These are phyloP conservation scores for Thunnus maccoyii DNA, from an alignment of 2,113 vertebrate genomes.

Conservation along the genomic window DNA sequence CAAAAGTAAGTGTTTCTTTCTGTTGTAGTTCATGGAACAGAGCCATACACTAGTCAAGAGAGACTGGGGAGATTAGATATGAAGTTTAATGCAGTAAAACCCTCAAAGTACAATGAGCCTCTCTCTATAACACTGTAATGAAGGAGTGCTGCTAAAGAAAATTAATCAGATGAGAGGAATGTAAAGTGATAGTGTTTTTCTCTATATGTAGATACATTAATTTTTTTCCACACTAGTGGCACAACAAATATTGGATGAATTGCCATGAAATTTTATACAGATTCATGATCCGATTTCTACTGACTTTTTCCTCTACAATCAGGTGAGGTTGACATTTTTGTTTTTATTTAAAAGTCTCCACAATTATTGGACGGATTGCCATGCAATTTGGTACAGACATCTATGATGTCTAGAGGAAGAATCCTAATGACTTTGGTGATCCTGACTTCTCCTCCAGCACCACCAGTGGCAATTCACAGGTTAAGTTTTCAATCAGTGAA, in stretches of 20 bases:
- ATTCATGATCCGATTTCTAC: too few relatives aligned
- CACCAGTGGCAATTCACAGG: too few relatives aligned
- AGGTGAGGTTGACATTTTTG: too few relatives aligned
- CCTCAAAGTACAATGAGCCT: constrained; percentile 39
- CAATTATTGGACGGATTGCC: too few relatives aligned
- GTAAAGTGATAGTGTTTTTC: background rate
- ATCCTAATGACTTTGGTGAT: background rate
- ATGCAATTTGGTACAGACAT: background rate
- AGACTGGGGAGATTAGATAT: constrained; percentile 59
- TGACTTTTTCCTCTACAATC: too few relatives aligned
- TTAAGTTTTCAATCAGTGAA: background rate
- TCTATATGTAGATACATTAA: too few relatives aligned
- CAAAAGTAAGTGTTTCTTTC: constrained; percentile 68
- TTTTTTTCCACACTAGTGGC: too few relatives aligned
- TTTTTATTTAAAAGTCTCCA: too few relatives aligned
- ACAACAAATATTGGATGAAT: background rate
- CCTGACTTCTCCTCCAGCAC: background rate
- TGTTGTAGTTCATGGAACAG: constrained; percentile 55
- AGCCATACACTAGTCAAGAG: constrained; percentile 55
- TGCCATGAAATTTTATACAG: background rate
- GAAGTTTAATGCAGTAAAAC: constrained; percentile 50
- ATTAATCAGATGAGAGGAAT: constrained; percentile 11
- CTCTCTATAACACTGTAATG: constrained; percentile 41
- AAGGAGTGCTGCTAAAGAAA: constrained; percentile 29
- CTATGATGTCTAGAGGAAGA: background rate